These are phyloP conservation scores for Melinaea menophilus DNA, from an alignment of 2,888 invertebrate species.

Conservation along the genomic window DNA sequence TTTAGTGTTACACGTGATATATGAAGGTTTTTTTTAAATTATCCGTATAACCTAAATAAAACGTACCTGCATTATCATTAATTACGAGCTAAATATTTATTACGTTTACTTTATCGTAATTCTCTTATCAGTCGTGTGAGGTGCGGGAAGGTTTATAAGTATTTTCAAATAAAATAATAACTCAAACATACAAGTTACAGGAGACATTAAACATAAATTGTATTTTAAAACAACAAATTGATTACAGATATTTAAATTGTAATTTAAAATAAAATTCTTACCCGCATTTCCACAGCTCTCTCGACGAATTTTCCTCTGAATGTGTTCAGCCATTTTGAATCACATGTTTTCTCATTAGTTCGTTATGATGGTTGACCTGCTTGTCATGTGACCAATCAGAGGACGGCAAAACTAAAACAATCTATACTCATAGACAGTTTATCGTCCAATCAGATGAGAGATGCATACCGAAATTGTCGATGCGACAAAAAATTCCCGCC, in stretches of 20 bases:
- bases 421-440: conserved; percentile 34
- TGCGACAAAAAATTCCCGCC: conserved; percentile 39
- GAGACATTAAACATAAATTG: background rate
- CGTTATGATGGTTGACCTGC: conserved; percentile 47
- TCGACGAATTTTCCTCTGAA: conserved; percentile 48
- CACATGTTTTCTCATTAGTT: conserved; percentile 65
- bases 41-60: background rate
- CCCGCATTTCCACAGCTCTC: conserved; percentile 44
- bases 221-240: background rate
- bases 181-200: background rate
- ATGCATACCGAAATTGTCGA: conserved; percentile 34
- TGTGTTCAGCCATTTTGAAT: conserved; percentile 67
- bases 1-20: too few relatives aligned
- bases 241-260: background rate
- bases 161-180: background rate
- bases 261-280: conserved; percentile 43
- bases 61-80: conserved; percentile 6
- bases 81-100: conserved; percentile 5
- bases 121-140: background rate
- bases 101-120: background rate
- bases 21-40: too few relatives aligned
- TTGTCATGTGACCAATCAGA: conserved; percentile 71
- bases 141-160: background rate
- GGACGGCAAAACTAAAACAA: conserved; percentile 42
- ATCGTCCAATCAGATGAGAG: conserved; percentile 43